phyloP scores from a whole-genome alignment of 2,888 invertebrate species.

The Oxycera nigricornis region DNA sequence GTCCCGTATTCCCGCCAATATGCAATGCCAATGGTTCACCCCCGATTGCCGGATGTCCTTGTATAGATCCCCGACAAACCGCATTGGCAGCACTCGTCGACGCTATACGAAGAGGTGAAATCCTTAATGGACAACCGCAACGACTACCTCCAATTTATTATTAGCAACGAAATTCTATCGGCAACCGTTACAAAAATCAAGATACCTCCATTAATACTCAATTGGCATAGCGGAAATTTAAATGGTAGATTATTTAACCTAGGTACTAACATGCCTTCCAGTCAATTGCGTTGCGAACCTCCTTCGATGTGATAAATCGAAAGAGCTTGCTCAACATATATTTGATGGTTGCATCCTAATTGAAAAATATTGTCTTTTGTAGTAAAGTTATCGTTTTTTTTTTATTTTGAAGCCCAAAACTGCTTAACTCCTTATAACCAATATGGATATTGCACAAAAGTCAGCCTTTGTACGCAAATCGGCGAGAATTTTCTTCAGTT shows the following conservation, averaged over 20 bases:
- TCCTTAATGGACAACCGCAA: conserved; percentile 5
- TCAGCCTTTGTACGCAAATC: conserved; percentile 65
- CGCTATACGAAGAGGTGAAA: conserved; percentile 15
- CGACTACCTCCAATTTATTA: too few relatives aligned
- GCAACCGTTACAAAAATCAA: too few relatives aligned
- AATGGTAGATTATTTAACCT: conserved; percentile 7
- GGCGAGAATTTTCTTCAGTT: conserved; percentile 53
- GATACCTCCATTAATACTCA: conserved; percentile 17
- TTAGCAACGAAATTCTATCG: background rate
- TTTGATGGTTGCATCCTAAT: background rate
- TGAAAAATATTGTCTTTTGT: background rate
- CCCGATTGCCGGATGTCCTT: conserved; percentile 58
- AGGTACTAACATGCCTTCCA: background rate
- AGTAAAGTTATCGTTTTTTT: background rate
- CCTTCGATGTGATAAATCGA: too few relatives aligned
- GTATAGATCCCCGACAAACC: conserved; percentile 57
- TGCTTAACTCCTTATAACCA: conserved; percentile 65
- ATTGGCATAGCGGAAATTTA: background rate
- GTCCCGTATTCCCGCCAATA: conserved; percentile 54
- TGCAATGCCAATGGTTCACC: conserved; percentile 55
- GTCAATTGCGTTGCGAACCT: too few relatives aligned
- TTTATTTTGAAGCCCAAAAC: conserved; percentile 49
- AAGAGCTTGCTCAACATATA: too few relatives aligned
- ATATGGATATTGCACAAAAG: conserved; percentile 65
- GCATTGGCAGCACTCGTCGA: background rate